Evolutionary conservation across 2,797 vertebrate species (phyloP).

Genomic region (Adelosebastes latens): DNA sequence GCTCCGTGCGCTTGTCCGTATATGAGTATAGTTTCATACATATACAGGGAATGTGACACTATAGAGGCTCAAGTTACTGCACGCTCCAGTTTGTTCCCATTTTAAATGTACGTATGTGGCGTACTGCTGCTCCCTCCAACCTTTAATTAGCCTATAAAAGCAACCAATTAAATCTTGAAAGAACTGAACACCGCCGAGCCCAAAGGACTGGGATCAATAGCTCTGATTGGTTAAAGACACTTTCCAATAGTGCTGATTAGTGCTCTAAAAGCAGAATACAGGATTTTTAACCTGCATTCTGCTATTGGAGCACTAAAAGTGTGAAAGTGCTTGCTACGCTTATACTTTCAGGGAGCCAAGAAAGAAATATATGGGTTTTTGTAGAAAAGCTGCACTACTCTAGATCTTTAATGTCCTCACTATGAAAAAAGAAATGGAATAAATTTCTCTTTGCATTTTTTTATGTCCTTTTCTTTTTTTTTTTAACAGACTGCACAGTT

Average conservation of each 20-base stretch:
- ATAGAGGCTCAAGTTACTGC: constrained; percentile 23
- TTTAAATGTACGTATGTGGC: constrained; percentile 17
- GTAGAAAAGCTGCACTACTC: background rate
- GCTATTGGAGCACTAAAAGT: background rate
- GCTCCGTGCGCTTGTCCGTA: background rate
- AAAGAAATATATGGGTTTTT: background rate
- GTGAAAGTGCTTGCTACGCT: background rate
- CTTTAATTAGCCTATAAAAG: constrained; percentile 44
- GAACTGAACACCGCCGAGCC: constrained; percentile 35
- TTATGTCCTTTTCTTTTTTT: no score
- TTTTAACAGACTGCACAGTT: no score
- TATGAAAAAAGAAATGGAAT: no score
- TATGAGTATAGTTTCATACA: background rate
- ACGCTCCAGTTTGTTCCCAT: constrained; percentile 20
- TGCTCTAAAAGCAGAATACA: background rate
- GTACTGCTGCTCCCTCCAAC: background rate
- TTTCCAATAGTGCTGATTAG: background rate
- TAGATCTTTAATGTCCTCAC: no score
- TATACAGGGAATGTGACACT: background rate
- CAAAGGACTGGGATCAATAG: constrained; percentile 47
- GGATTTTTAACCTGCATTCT: background rate
- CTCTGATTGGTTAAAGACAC: background rate
- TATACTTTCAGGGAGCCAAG: background rate
- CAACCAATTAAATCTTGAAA: constrained; percentile 59
- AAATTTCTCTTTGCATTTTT: no score